Evolutionary conservation across 2,113 vertebrate genomes (phyloP).

Genomic region (Chroicocephalus ridibundus): DNA sequence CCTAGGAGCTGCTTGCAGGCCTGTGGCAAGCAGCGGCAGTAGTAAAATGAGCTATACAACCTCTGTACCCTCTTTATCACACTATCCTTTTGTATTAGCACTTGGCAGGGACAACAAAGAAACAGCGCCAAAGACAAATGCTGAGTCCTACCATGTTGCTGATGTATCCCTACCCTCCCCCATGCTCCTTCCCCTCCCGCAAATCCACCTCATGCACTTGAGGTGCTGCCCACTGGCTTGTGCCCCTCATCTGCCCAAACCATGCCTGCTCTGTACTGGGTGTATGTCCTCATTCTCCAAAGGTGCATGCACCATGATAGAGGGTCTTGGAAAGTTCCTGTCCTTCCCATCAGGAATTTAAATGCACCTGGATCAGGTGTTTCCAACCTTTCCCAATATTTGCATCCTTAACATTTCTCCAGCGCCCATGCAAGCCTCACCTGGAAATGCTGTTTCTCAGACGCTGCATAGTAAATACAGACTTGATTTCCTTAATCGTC

Average conservation of each 20-base stretch:
- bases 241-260: not conserved
- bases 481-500: not conserved
- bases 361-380: not conserved
- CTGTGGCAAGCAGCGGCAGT: not conserved
- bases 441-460: not conserved
- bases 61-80: not conserved
- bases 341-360: not conserved
- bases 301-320: fast-evolving
- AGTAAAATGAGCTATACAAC: not conserved
- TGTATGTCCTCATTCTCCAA: not conserved
- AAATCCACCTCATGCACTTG: not conserved
- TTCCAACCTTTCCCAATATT: not conserved
- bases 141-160: not conserved
- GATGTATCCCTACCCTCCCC: not conserved
- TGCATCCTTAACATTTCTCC: not conserved
- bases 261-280: not conserved
- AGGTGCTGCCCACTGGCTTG: not conserved
- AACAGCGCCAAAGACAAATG: not conserved
- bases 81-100: not conserved
- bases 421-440: not conserved
- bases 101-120: not conserved
- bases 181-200: not conserved
- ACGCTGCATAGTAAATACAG: not conserved
- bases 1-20: not conserved
- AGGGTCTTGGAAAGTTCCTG: not conserved